Base-by-base conservation (phyloP, 2,888 invertebrate species). In the Agrotis ipsilon region DNA sequence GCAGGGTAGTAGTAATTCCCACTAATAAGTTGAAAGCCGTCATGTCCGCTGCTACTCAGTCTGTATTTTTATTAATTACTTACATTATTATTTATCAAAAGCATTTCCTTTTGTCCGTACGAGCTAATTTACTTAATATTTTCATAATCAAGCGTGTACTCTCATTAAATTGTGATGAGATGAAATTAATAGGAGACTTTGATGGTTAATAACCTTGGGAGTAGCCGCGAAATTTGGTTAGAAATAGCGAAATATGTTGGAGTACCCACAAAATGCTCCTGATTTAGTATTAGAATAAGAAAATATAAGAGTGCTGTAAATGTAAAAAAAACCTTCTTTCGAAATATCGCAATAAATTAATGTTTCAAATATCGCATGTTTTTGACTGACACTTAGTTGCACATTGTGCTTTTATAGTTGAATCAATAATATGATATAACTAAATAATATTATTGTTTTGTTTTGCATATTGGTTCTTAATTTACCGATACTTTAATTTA, bases 161-260 rank as follows among this genome's bases (percentile, higher is more conserved):
- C 13, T 67, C 67, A 82, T 79, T 64, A 78, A 73, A 69, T 67
- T 68, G 58, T 68, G 66, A 82, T 70, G 67, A 63, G 73, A 72
- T 69, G 60, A 58, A 80, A 80, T 82, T 82, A 78, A 73, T 69
- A 65, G 39, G 72, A 69, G 45, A 67, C 68, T 74, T 75, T 67
- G 54, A 62, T 79, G 59, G 58, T 64, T 68, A 74, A 70, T 69
- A 68, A 82, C 58, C 77, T 64, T 51, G 43, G 5, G 0, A 58
- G 48, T 49, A 55, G 24, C 67, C 64, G 48, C 63, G 21, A 69
- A 70, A 61, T 67, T 68, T 14, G 49, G 9, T 61, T 63, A 32
- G 18, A 68, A 74, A 64, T 79, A 49, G 18, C 11, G 9, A 68
- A 70, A 73, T 70, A 57, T 49, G 21, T 64, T 55, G 0, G 6